These are phyloP conservation scores for Hydraecia micacea DNA, from an alignment of 2,888 invertebrate species.

Conservation along the genomic window DNA sequence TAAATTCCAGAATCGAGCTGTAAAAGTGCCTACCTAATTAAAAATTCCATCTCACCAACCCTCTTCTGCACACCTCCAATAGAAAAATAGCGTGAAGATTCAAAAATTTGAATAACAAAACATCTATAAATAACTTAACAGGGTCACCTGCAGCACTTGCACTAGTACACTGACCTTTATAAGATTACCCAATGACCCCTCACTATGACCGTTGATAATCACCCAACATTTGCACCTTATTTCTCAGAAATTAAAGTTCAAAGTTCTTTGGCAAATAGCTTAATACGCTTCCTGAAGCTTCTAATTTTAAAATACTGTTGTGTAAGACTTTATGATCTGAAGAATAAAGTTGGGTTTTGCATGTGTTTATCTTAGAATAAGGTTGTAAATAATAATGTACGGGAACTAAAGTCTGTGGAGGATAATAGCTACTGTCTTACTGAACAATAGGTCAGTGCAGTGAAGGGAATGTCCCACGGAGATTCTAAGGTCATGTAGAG, in stretches of 20 bases:
- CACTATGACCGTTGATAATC: constrained; percentile 69
- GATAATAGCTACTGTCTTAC: constrained; percentile 70
- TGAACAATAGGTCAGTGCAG: constrained; percentile 71
- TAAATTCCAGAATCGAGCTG: not conserved
- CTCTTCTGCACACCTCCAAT: not conserved
- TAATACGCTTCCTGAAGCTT: constrained; percentile 27
- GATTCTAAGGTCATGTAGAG: constrained; percentile 61
- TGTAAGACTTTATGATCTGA: not conserved
- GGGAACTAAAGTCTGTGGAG: constrained; percentile 55
- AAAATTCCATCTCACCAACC: not conserved
- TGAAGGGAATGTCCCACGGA: constrained; percentile 69
- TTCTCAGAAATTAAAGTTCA: not conserved
- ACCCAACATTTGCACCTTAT: not conserved
- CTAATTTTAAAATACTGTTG: constrained; percentile 13
- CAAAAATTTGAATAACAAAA: constrained; percentile 18
- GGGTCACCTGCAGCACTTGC: constrained; percentile 58
- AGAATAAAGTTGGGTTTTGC: constrained; percentile 23
- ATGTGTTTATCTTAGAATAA: not conserved
- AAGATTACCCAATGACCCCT: constrained; percentile 79
- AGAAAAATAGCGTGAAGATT: not conserved
- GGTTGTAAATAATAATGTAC: constrained; percentile 53
- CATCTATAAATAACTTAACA: constrained; percentile 39
- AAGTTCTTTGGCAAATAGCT: constrained; percentile 5
- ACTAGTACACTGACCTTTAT: constrained; percentile 76
- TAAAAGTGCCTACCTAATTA: not conserved